A percentile compares a stretch with the other conserved stretches of the same genome.
phyloP scores from a whole-genome alignment of 2,113 vertebrate species.

The Toxotes jaculatrix region DNA sequence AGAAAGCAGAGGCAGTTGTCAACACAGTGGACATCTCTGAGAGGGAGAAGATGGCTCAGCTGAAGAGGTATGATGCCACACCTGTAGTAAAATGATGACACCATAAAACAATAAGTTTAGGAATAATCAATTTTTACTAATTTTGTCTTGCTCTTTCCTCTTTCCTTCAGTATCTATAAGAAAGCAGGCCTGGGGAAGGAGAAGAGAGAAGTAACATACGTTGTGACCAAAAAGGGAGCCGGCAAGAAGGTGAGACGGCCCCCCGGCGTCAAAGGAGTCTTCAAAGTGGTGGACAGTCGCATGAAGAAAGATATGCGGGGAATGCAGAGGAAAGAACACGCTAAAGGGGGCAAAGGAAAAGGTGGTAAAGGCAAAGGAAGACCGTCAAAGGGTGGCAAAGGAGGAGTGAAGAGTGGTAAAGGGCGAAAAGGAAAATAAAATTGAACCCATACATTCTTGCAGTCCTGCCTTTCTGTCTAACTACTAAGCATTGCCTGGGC shows the following conservation, averaged over 20 bases:
- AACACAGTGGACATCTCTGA: conserved; percentile 96
- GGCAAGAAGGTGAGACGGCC: conserved; percentile 91
- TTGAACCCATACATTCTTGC: not conserved
- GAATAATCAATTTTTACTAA: not conserved
- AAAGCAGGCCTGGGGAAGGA: conserved; percentile 95
- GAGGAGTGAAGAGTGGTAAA: conserved; percentile 49
- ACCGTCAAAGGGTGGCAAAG: conserved; percentile 59
- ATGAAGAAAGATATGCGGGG: conserved; percentile 95
- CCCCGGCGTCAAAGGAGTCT: conserved; percentile 90
- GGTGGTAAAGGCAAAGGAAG: conserved; percentile 64
- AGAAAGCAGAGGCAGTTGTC: conserved; percentile 95
- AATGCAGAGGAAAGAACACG: conserved; percentile 84
- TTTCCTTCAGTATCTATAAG: conserved; percentile 92
- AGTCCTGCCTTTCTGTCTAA: not conserved
- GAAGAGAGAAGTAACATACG: conserved; percentile 93
- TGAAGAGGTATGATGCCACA: conserved; percentile 86
- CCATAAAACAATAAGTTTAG: not conserved
- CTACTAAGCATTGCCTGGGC: not conserved
- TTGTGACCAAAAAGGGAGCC: conserved; percentile 92
- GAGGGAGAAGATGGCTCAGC: conserved; percentile 93
- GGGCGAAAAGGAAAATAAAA: conserved; percentile 63
- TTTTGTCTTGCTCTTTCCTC: not conserved
- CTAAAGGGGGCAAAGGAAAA: conserved; percentile 72
- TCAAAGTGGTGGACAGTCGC: conserved; percentile 93
- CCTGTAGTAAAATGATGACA: not conserved